A percentile compares a stretch with the other conserved stretches of the same genome.
These are phyloP conservation scores for Mycalesis mineus DNA, from an alignment of 2,888 invertebrate species.

Conservation along the genomic window DNA sequence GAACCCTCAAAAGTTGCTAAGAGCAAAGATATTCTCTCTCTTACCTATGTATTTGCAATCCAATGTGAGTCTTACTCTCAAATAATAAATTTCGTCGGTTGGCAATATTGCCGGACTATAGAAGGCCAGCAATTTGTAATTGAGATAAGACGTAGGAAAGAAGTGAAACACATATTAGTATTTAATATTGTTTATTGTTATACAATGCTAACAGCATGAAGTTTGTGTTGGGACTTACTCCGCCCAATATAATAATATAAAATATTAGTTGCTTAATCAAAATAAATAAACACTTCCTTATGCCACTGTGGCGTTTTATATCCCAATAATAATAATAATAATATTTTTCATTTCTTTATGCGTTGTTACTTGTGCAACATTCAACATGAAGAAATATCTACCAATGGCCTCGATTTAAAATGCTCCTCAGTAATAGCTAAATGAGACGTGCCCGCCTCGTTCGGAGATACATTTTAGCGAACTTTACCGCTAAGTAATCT, in stretches of 20 bases:
- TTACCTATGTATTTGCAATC: too few relatives aligned
- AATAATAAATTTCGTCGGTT: too few relatives aligned
- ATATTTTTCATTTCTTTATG: slow-evolving; percentile 63
- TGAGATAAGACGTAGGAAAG: too few relatives aligned
- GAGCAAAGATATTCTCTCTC: too few relatives aligned
- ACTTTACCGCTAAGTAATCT: slow-evolving; percentile 26
- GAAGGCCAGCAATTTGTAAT: too few relatives aligned
- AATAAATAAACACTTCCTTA: slow-evolving; percentile 73
- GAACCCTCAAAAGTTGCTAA: too few relatives aligned
- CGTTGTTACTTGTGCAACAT: slow-evolving; percentile 66
- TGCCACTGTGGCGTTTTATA: slow-evolving; percentile 60
- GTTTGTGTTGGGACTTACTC: slow-evolving; percentile 59
- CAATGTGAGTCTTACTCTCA: too few relatives aligned
- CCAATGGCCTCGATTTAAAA: slow-evolving; percentile 75
- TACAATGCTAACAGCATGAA: slow-evolving; percentile 69
- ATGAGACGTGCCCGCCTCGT: background rate
- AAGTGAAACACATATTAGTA: slow-evolving; percentile 18
- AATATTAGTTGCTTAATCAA: slow-evolving; percentile 74
- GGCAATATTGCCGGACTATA: too few relatives aligned
- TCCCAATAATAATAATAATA: slow-evolving; percentile 41
- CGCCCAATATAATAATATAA: slow-evolving; percentile 60
- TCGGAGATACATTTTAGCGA: background rate
- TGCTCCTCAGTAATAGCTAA: slow-evolving; percentile 36
- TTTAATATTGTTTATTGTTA: slow-evolving; percentile 55
- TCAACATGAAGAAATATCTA: slow-evolving; percentile 65